Evolutionary conservation across 2,888 invertebrate genomes (phyloP), one percentile per base, ranked within the genome.

Genomic region (Camptogramma bilineatum): DNA sequence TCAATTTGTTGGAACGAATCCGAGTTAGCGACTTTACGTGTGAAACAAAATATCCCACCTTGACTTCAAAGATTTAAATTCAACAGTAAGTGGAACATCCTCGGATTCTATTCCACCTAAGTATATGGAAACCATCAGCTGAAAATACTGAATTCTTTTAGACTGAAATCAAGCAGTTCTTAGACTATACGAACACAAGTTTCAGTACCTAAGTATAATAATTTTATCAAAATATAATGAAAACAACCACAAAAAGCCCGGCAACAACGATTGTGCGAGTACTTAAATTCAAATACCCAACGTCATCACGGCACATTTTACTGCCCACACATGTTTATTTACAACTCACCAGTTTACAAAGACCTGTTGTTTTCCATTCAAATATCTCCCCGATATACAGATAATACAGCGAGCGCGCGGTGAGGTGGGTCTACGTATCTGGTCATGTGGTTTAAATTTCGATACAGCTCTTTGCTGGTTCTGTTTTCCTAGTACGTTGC

Each of bases 401-500:
- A 44, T 53, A 50, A 24, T 17, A 56, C 19, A 13, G 24, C n/a
- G 10, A 46, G 24, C 39, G 72, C 48, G 73, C 60, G 71, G 70
- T 59, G 72, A 51, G 71, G 78, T 3, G 66, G 81, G 48, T 80
- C 82, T 62, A 50, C 13, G 18, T 46, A 4, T 2, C 21, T 64
- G 60, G 64, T 34, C 18, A 46, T 39, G 21, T n/a, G 19, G 24
- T 18, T 47, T 24, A 57, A 53, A 57, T 61, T 61, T 65, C 50
- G 18, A 61, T 61, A 9, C 7, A 66, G 18, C 66, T 77, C 82
- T 79, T 92, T 86, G 52, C 68, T 67, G 78, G 24, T 42, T 55
- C 58, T 66, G 58, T 47, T 34, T 28, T 46, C 91, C 90, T 91
- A 82, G 91, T 91, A 90, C 71, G 78, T 81, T 86, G 91, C 91